These are phyloP conservation scores for Nasua narica DNA, from an alignment of 2,797 vertebrate genomes.

Conservation along the genomic window DNA sequence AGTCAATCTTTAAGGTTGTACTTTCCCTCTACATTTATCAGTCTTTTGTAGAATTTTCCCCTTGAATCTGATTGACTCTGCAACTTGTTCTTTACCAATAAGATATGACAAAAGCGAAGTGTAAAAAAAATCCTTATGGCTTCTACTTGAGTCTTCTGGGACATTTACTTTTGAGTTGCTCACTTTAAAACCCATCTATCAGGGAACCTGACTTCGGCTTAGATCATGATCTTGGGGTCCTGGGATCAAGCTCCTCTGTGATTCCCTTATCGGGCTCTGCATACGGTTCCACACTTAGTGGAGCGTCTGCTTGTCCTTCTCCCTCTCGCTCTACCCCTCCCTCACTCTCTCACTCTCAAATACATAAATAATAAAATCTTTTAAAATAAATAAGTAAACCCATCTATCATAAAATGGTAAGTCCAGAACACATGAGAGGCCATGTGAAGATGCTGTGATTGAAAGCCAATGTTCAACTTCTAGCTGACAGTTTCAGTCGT, in stretches of 20 bases:
- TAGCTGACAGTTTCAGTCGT: background rate
- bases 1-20: background rate
- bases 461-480: background rate
- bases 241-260: background rate
- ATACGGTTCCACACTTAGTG: background rate
- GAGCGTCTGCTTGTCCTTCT: background rate
- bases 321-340: background rate
- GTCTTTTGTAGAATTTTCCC: background rate
- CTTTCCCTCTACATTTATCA: background rate
- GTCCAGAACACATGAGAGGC: background rate
- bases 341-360: background rate
- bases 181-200: background rate
- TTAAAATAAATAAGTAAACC: background rate
- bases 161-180: background rate
- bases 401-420: background rate
- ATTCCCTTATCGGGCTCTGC: fast-evolving
- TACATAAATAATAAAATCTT: background rate
- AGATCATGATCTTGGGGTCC: background rate
- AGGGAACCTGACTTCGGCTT: background rate
- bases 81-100: background rate
- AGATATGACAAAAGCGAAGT: background rate
- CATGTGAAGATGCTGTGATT: background rate
- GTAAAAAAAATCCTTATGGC: background rate
- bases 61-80: background rate
- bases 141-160: background rate